A percentile compares a stretch with the other conserved stretches of the same genome.
These are phyloP conservation scores for Paradoxurus hermaphroditus DNA, from an alignment of 2,113 vertebrate genomes.

Conservation along the genomic window DNA sequence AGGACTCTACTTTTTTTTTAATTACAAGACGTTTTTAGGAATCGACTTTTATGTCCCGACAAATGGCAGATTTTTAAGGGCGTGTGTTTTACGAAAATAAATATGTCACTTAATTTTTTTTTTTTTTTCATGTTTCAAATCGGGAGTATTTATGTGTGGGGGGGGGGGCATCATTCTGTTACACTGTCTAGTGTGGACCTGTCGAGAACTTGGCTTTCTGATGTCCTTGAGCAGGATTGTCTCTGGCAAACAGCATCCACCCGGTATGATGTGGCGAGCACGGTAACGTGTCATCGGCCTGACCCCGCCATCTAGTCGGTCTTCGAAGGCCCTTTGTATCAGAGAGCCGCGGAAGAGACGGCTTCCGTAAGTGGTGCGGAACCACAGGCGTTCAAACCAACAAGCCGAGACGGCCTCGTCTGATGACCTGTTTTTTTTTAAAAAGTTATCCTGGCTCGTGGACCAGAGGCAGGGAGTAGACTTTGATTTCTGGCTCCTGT, in stretches of 20 bases:
- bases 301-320: background rate
- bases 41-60: background rate
- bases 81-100: background rate
- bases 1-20: background rate
- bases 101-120: background rate
- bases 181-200: background rate
- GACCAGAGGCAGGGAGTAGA: constrained; percentile 14
- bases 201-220: background rate
- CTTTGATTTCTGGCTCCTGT: constrained; percentile 50
- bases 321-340: constrained; percentile 40
- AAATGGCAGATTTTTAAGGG: background rate
- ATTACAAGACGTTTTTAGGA: background rate
- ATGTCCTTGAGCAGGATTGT: background rate
- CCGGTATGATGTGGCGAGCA: background rate
- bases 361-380: constrained; percentile 28
- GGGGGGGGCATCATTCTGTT: background rate
- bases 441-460: constrained; percentile 47
- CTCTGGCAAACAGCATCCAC: background rate
- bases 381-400: constrained; percentile 44
- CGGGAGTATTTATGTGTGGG: background rate
- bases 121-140: background rate
- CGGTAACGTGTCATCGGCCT: background rate
- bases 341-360: background rate
- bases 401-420: constrained; percentile 41
- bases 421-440: constrained; percentile 43